These are phyloP conservation scores for Nylanderia fulva DNA, from an alignment of 1,140 invertebrate species.

Conservation along the genomic window DNA sequence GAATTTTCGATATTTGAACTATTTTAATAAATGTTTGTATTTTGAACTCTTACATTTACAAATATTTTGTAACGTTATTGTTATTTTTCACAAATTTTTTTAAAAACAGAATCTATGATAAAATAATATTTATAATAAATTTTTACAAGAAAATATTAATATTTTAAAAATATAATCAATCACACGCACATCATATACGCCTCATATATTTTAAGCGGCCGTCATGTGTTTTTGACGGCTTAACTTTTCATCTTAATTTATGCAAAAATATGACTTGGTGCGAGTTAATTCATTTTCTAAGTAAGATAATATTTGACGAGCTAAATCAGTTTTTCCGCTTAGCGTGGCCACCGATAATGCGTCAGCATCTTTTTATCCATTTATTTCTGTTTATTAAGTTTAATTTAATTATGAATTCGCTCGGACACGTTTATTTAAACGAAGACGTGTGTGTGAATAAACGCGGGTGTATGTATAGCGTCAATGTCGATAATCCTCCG, in stretches of 20 bases:
- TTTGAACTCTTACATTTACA: background rate
- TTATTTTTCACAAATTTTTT: background rate
- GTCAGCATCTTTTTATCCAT: background rate
- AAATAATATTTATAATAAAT: background rate
- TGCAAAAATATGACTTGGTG: slow-evolving; percentile 25
- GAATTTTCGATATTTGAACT: slow-evolving; percentile 16
- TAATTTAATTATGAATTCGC: slow-evolving; percentile 44
- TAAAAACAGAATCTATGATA: too few species aligned
- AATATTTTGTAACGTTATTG: background rate
- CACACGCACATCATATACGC: background rate
- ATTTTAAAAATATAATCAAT: background rate
- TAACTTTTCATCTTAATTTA: slow-evolving; percentile 36
- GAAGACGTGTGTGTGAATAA: slow-evolving; percentile 38
- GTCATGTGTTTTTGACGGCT: background rate
- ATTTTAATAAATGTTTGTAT: background rate
- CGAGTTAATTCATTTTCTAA: slow-evolving; percentile 25
- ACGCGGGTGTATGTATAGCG: slow-evolving; percentile 26
- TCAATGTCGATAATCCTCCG: slow-evolving; percentile 64
- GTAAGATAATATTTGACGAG: slow-evolving; percentile 41
- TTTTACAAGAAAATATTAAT: background rate
- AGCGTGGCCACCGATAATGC: background rate
- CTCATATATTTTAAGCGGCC: slow-evolving; percentile 13
- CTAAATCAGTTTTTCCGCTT: slow-evolving; percentile 20
- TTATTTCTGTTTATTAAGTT: slow-evolving; percentile 37
- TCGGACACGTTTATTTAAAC: slow-evolving; percentile 31